phyloP scores from a whole-genome alignment of 1,140 invertebrate species.

The Panonychus citri region DNA sequence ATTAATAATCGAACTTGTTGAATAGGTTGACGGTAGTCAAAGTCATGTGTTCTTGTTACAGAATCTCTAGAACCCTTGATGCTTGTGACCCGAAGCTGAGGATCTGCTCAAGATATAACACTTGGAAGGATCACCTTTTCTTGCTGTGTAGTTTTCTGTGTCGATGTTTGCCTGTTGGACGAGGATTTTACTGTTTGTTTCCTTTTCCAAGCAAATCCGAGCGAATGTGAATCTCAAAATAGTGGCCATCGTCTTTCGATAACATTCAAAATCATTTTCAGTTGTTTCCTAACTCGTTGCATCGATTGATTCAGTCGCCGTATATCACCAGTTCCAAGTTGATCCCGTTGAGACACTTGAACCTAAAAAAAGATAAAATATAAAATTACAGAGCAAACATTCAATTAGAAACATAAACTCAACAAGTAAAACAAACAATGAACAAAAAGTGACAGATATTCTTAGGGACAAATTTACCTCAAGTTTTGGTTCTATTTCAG shows the following conservation, averaged over 20 bases:
- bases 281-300: conserved; percentile 64
- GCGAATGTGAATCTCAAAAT: conserved; percentile 56
- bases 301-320: conserved; percentile 37
- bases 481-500: neutral
- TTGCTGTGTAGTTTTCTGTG: too few relatives aligned
- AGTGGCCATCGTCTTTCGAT: conserved; percentile 85
- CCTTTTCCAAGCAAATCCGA: too few relatives aligned
- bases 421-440: neutral
- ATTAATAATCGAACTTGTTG: too few relatives aligned
- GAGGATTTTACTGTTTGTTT: too few relatives aligned
- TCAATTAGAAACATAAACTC: neutral
- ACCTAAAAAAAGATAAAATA: conserved; percentile 3
- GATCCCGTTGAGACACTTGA: conserved; percentile 13
- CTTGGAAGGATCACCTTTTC: too few relatives aligned
- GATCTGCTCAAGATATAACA: too few relatives aligned
- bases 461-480: neutral
- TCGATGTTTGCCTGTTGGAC: too few relatives aligned
- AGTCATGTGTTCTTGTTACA: too few relatives aligned
- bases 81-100: too few relatives aligned
- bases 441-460: conserved; percentile 1
- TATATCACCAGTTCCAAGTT: conserved; percentile 3
- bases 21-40: too few relatives aligned
- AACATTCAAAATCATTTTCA: conserved; percentile 62
- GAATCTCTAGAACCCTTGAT: too few relatives aligned
- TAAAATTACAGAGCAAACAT: neutral